Evolutionary conservation across 2,113 vertebrate species (phyloP).

Genomic region (Anas platyrhynchos): DNA sequence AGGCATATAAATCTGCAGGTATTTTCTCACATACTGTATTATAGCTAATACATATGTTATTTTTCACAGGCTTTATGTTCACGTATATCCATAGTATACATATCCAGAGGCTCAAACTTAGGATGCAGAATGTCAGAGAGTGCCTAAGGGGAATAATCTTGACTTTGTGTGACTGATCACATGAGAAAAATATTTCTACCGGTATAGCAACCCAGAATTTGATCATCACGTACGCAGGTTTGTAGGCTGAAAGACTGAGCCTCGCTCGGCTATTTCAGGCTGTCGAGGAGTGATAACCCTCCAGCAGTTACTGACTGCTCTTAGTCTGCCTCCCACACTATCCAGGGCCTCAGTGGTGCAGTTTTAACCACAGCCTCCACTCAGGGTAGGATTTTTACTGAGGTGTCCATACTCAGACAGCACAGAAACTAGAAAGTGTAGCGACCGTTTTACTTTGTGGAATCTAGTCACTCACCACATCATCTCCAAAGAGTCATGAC

Average conservation of each 20-base stretch:
- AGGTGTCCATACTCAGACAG: background rate
- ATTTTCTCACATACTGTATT: background rate
- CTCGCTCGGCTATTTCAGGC: background rate
- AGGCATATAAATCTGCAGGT: background rate
- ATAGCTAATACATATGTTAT: background rate
- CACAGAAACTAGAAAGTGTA: background rate
- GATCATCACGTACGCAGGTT: rapidly evolving
- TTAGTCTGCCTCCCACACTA: background rate
- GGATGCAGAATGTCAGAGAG: background rate
- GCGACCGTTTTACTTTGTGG: background rate
- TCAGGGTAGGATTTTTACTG: background rate
- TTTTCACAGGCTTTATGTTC: background rate
- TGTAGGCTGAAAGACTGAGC: background rate
- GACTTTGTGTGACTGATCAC: background rate
- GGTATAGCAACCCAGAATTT: background rate
- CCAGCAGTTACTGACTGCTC: background rate
- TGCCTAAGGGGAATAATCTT: background rate
- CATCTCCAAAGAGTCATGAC: background rate
- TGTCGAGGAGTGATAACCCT: background rate
- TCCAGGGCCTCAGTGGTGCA: background rate
- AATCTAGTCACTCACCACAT: background rate
- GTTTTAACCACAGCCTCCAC: background rate
- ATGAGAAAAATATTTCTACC: background rate
- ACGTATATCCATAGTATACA: background rate
- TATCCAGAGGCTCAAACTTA: background rate